Percentiles rank a stretch among this genome's conserved stretches.
These are phyloP conservation scores for Venusia cambrica DNA, from an alignment of 2,888 invertebrate genomes.

Conservation along the genomic window DNA sequence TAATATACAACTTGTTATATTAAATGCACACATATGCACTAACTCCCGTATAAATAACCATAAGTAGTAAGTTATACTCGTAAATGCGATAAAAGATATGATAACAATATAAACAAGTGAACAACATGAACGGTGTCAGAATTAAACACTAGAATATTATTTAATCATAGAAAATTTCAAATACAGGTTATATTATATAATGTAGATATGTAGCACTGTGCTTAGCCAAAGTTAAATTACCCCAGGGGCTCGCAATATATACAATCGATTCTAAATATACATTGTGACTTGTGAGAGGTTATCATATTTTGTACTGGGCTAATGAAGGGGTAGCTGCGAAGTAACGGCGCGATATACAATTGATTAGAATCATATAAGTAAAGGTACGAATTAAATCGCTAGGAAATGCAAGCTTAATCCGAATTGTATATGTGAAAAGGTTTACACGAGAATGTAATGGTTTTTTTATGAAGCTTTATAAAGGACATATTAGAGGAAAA, in stretches of 20 bases:
- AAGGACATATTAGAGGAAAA: slow-evolving; percentile 71
- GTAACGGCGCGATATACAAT: slow-evolving; percentile 28
- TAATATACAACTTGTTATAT: slow-evolving; percentile 75
- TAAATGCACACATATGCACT: slow-evolving; percentile 74
- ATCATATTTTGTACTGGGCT: slow-evolving; percentile 50
- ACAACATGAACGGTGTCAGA: slow-evolving; percentile 76
- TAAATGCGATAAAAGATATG: slow-evolving; percentile 77
- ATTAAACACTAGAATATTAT: slow-evolving; percentile 71
- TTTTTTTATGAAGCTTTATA: slow-evolving; percentile 69
- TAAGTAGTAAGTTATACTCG: slow-evolving; percentile 71
- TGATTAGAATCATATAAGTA: slow-evolving; percentile 25
- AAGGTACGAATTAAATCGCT: slow-evolving; percentile 58
- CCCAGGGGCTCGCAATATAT: slow-evolving; percentile 58
- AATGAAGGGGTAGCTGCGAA: slow-evolving; percentile 54
- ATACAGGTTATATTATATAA: slow-evolving; percentile 62
- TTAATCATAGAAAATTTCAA: slow-evolving; percentile 72
- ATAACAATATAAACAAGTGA: slow-evolving; percentile 80
- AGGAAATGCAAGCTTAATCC: slow-evolving; percentile 73
- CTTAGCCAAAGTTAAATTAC: slow-evolving; percentile 62
- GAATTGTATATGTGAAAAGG: slow-evolving; percentile 62
- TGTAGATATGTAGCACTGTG: slow-evolving; percentile 76
- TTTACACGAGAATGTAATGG: slow-evolving; percentile 53
- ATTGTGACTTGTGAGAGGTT: too few relatives aligned
- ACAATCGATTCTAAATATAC: slow-evolving; percentile 55
- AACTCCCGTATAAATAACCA: slow-evolving; percentile 69